A percentile compares a stretch with the other conserved stretches of the same genome.
phyloP scores from a whole-genome alignment of 2,113 vertebrate genomes.

The Mormyrus lacerda region DNA sequence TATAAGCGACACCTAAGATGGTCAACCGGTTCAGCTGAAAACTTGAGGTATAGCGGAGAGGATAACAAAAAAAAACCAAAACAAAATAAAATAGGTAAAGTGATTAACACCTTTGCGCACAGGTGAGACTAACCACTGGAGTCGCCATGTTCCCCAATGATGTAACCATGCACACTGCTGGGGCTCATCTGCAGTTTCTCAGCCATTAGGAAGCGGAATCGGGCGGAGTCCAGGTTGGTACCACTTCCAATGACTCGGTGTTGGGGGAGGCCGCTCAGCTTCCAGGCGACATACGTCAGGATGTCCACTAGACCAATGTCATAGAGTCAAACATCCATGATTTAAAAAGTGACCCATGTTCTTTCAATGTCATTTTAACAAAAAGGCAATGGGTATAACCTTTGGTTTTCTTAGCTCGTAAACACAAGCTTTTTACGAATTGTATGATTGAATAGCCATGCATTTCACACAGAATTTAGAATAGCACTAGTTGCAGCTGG shows the following conservation, averaged over 20 bases:
- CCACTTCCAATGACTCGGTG: constrained; percentile 44
- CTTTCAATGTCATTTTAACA: background rate
- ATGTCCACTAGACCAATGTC: constrained; percentile 38
- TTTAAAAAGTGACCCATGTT: background rate
- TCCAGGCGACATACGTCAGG: constrained; percentile 51
- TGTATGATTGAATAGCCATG: background rate
- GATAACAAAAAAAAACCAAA: background rate
- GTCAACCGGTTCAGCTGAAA: background rate
- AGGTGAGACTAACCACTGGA: constrained; percentile 36
- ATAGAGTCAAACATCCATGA: background rate
- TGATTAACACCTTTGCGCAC: background rate
- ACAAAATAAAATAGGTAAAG: background rate
- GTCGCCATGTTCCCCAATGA: constrained; percentile 48
- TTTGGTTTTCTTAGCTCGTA: background rate
- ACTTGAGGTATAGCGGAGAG: background rate
- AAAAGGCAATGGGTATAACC: background rate
- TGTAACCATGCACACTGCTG: constrained; percentile 41
- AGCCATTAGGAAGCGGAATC: constrained; percentile 43
- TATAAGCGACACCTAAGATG: background rate
- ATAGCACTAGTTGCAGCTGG: background rate
- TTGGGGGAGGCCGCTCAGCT: constrained; percentile 44
- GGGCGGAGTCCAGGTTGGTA: constrained; percentile 49
- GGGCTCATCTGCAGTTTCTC: constrained; percentile 38
- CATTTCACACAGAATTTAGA: background rate
- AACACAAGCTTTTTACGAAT: background rate